These are phyloP conservation scores for Sebastiscus albofasciatus DNA, from an alignment of 2,797 vertebrate species.

Conservation along the genomic window DNA sequence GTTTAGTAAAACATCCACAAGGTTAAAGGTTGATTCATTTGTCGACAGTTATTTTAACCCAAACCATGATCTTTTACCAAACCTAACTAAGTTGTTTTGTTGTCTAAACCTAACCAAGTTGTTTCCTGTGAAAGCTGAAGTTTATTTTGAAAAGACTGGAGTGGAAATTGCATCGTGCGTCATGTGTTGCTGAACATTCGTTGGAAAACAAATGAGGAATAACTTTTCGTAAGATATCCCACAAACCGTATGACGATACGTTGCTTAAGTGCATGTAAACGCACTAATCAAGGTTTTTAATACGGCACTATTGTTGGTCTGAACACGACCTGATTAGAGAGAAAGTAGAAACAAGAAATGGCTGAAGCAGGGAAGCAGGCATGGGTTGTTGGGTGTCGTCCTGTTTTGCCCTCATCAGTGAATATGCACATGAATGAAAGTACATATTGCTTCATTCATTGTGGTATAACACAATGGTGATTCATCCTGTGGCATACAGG, in stretches of 20 bases:
- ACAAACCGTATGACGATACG: no score
- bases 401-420: background rate
- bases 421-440: constrained; percentile 14
- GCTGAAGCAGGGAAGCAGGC: background rate
- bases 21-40: background rate
- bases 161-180: accelerated
- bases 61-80: no score
- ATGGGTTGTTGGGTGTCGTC: background rate
- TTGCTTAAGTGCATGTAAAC: background rate
- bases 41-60: no score
- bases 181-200: no score
- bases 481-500: background rate
- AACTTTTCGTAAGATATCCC: no score
- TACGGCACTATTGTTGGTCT: background rate
- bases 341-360: background rate
- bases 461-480: constrained; percentile 6
- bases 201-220: no score
- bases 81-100: no score
- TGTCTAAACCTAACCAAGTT: no score
- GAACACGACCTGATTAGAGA: background rate
- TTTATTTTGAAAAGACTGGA: no score
- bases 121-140: no score
- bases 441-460: background rate
- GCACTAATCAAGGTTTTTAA: background rate
- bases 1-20: background rate